Percentiles rank a stretch among this genome's conserved stretches.
Conservation (phyloP, 2,113 vertebrate genomes). For the Phocoena sinus region DNA sequence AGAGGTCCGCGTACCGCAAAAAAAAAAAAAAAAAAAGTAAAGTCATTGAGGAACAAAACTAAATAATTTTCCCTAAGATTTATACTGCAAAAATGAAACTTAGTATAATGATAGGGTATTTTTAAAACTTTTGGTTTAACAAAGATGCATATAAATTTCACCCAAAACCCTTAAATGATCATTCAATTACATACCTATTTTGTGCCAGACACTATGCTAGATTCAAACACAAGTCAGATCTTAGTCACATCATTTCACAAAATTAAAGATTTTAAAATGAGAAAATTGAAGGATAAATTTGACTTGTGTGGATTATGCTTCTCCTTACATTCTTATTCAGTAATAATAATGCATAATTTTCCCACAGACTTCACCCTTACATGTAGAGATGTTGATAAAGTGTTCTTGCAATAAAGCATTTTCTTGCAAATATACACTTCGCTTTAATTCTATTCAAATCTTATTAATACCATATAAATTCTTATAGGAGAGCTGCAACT, state of each 20-base stretch:
- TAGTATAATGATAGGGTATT: background rate
- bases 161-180: background rate
- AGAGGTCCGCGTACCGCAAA: no score
- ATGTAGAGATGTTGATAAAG: background rate
- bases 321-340: background rate
- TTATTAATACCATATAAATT: background rate
- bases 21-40: background rate
- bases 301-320: background rate
- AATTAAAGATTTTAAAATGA: slow-evolving; percentile 17
- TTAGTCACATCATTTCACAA: background rate
- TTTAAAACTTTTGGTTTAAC: background rate
- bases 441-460: background rate
- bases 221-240: background rate
- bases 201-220: background rate
- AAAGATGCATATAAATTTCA: background rate
- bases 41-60: background rate
- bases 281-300: slow-evolving; percentile 14
- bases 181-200: background rate
- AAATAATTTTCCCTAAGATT: background rate
- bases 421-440: background rate
- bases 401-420: background rate
- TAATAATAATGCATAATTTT: background rate
- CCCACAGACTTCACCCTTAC: background rate
- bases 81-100: background rate
- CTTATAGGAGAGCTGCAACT: background rate